These are phyloP conservation scores for Chiroxiphia lanceolata DNA, from an alignment of 2,797 vertebrate genomes.

Conservation along the genomic window DNA sequence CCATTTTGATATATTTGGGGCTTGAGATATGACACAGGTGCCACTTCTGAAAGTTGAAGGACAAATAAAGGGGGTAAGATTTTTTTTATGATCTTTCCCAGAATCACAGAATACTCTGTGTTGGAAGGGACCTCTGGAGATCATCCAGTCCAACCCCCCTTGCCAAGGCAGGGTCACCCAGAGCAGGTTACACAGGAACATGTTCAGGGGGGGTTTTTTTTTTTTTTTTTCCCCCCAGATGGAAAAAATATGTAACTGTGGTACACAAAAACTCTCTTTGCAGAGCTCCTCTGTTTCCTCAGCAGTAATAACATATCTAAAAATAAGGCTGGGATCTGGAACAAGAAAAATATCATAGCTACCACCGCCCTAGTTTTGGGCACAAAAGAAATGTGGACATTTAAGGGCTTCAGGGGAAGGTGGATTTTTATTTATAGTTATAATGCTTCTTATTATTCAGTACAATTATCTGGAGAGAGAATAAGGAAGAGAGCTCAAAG, in stretches of 20 bases:
- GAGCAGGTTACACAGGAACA: not conserved
- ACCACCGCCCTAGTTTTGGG: not conserved
- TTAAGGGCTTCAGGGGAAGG: slow-evolving; percentile 13
- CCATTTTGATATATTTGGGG: not conserved
- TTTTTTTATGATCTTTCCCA: not conserved
- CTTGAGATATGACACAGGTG: not conserved
- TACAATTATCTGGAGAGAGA: slow-evolving; percentile 15
- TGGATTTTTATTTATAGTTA: slow-evolving; percentile 51
- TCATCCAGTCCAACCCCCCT: not conserved
- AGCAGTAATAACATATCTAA: slow-evolving; percentile 46
- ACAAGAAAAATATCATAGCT: slow-evolving; percentile 36
- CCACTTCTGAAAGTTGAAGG: not conserved
- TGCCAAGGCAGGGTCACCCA: not conserved
- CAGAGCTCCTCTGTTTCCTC: slow-evolving; percentile 51
- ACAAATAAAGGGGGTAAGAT: not conserved
- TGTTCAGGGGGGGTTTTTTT: not conserved
- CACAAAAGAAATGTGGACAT: slow-evolving; percentile 8
- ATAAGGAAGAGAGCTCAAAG: slow-evolving; percentile 15
- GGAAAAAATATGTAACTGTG: slow-evolving; percentile 61
- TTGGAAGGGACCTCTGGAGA: not conserved
- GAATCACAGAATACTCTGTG: not conserved
- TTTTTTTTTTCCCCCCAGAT: slow-evolving; percentile 38
- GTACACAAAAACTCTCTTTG: slow-evolving; percentile 43
- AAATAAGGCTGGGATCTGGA: slow-evolving; percentile 40
- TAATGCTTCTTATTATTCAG: slow-evolving; percentile 11